These are phyloP conservation scores for Aramus guarauna DNA, from an alignment of 2,113 vertebrate genomes.

Conservation along the genomic window DNA sequence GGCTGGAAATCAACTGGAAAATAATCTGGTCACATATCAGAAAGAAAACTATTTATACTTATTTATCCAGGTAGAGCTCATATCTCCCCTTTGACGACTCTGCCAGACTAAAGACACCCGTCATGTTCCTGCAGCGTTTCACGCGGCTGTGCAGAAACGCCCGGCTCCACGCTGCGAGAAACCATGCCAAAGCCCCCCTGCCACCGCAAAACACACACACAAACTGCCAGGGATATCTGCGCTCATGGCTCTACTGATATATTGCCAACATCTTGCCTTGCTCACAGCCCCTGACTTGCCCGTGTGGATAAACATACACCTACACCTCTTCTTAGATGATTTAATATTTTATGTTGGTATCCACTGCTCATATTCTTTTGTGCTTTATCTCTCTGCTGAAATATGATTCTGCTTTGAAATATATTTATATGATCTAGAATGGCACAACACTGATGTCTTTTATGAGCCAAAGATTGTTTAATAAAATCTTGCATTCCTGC, in stretches of 20 bases:
- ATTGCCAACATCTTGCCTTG: background rate
- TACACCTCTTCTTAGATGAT: background rate
- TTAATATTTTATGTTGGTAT: constrained; percentile 32
- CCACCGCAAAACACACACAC: background rate
- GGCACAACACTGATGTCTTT: constrained; percentile 61
- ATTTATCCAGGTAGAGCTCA: constrained; percentile 69
- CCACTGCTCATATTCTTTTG: constrained; percentile 17
- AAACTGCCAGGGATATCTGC: background rate
- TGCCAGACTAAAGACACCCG: background rate
- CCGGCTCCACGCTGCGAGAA: background rate
- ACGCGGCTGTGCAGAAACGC: background rate
- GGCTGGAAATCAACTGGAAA: constrained; percentile 84
- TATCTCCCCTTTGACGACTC: background rate
- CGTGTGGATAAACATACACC: background rate
- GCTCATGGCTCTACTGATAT: background rate
- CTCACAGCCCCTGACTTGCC: background rate
- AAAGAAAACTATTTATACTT: constrained; percentile 81
- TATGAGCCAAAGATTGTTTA: constrained; percentile 64
- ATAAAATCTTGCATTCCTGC: constrained; percentile 65
- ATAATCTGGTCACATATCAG: constrained; percentile 83
- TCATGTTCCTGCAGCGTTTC: background rate
- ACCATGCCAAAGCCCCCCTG: background rate
- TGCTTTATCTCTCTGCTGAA: constrained; percentile 43
- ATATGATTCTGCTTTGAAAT: constrained; percentile 61
- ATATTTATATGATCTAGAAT: constrained; percentile 64